Conservation (phyloP, 2,888 invertebrate genomes). For the Euplagia quadripunctaria region DNA sequence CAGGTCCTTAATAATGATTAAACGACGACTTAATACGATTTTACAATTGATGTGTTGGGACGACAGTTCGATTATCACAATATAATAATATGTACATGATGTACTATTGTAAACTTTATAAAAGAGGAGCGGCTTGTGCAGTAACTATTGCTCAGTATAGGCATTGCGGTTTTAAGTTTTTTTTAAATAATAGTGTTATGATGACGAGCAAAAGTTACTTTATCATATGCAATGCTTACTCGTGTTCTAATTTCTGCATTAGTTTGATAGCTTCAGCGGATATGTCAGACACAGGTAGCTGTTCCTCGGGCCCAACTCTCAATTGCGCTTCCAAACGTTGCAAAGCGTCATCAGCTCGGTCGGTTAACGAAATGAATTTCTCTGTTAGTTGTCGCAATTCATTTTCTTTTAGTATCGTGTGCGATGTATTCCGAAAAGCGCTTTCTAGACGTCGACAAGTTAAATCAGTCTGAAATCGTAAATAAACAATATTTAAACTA, state of each 20-base stretch:
- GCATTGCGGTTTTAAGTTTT: too few relatives aligned
- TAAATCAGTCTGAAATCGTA: constrained; percentile 66
- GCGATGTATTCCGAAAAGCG: constrained; percentile 75
- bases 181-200: too few relatives aligned
- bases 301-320: constrained; percentile 65
- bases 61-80: too few relatives aligned
- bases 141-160: too few relatives aligned
- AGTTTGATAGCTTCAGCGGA: constrained; percentile 74
- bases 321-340: constrained; percentile 75
- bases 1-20: too few relatives aligned
- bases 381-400: constrained; percentile 80
- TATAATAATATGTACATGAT: too few relatives aligned
- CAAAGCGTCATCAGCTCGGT: constrained; percentile 80
- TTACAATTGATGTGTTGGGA: too few relatives aligned
- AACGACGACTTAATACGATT: too few relatives aligned
- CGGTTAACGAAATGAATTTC: constrained; percentile 80
- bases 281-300: constrained; percentile 67
- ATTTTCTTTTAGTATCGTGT: constrained; percentile 72
- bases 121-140: too few relatives aligned
- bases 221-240: constrained; percentile 9
- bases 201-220: too few relatives aligned
- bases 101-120: too few relatives aligned
- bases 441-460: constrained; percentile 77
- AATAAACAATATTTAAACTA: neutral
- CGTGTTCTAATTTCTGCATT: constrained; percentile 62